Conservation (phyloP, 2,797 vertebrate genomes). For the Cyclopterus lumpus region DNA sequence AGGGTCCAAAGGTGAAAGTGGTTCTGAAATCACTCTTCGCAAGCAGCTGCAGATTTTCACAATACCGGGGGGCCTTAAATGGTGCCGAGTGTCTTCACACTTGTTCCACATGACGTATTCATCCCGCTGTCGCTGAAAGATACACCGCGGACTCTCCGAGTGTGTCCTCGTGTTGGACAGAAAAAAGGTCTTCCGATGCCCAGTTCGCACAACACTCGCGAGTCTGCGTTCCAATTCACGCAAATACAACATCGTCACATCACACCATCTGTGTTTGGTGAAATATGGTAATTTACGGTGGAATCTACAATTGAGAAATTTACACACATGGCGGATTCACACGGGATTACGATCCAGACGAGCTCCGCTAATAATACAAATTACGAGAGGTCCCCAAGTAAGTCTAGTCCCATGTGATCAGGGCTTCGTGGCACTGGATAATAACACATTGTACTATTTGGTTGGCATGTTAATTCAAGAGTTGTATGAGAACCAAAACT, state of each 20-base stretch:
- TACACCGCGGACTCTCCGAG: neutral
- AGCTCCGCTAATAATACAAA: too few relatives aligned
- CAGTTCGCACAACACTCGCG: too few relatives aligned
- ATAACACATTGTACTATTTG: neutral
- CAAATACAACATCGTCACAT: too few relatives aligned
- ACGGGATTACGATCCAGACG: too few relatives aligned
- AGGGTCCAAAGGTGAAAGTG: slow-evolving; percentile 34
- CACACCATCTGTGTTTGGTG: too few relatives aligned
- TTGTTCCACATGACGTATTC: slow-evolving; percentile 29
- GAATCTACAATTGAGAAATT: too few relatives aligned
- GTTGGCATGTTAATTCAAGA: neutral
- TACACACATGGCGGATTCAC: too few relatives aligned
- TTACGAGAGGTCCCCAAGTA: too few relatives aligned
- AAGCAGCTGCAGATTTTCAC: slow-evolving; percentile 62
- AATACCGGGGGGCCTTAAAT: slow-evolving; percentile 13
- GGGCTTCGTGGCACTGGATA: neutral
- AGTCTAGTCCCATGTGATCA: too few relatives aligned
- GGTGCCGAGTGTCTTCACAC: slow-evolving; percentile 42
- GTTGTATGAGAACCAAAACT: neutral
- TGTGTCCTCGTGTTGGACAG: neutral
- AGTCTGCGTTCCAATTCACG: too few relatives aligned
- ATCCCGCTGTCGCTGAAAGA: slow-evolving; percentile 7
- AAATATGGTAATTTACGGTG: too few relatives aligned
- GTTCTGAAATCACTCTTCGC: slow-evolving; percentile 35
- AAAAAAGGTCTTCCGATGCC: too few relatives aligned